A percentile compares a stretch with the other conserved stretches of the same genome.
These are phyloP conservation scores for Lagorchestes hirsutus DNA, from an alignment of 2,797 vertebrate species.

Conservation along the genomic window DNA sequence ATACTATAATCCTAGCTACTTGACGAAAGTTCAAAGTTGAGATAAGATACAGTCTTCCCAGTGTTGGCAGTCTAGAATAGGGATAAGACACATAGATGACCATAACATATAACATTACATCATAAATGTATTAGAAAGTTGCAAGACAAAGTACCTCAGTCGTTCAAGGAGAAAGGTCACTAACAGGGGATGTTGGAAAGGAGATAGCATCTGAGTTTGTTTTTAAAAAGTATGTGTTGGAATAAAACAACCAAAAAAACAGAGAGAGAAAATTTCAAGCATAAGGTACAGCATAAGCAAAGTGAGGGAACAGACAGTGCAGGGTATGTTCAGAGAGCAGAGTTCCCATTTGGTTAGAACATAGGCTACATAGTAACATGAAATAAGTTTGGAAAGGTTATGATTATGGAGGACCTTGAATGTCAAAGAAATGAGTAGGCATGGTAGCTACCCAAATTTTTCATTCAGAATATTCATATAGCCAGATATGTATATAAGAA, in stretches of 20 bases:
- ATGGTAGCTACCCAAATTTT: background rate
- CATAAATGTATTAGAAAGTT: background rate
- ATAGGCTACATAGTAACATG: background rate
- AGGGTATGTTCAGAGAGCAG: background rate
- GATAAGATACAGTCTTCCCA: background rate
- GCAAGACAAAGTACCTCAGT: background rate
- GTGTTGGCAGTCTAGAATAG: background rate
- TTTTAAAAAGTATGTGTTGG: background rate
- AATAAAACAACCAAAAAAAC: background rate
- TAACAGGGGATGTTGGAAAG: background rate
- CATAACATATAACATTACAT: background rate
- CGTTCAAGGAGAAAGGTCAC: background rate
- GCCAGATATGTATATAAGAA: background rate
- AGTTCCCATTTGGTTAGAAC: background rate
- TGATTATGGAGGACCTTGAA: background rate
- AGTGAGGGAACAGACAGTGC: background rate
- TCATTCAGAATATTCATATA: background rate
- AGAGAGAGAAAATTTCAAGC: background rate
- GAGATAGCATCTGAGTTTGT: background rate
- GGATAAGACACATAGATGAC: background rate
- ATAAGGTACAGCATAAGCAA: background rate
- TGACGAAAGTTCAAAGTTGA: background rate
- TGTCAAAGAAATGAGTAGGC: background rate
- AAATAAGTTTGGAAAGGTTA: background rate
- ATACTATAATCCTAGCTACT: background rate